Evolutionary conservation across 2,888 invertebrate genomes (phyloP).

Genomic region (Temnothorax ravouxi): DNA sequence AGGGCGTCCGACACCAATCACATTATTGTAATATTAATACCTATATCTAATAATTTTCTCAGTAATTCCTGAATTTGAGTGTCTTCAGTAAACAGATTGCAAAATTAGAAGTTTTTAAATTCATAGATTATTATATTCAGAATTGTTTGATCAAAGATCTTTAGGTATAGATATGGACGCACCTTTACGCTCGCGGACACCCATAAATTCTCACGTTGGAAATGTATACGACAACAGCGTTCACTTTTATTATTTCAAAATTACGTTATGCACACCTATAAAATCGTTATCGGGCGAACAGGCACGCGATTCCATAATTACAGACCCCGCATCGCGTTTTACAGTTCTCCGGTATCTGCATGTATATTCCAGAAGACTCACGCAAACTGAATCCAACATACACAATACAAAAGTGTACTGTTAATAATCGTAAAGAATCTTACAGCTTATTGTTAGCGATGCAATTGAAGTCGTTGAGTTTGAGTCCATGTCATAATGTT

Average conservation of each 20-base stretch:
- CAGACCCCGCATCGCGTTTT: conserved; percentile 20
- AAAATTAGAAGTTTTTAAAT: neutral
- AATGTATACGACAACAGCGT: neutral
- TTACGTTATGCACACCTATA: conserved; percentile 35
- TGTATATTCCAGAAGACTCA: conserved; percentile 12
- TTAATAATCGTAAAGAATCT: conserved; percentile 5
- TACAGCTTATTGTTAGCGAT: neutral
- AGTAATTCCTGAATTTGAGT: neutral
- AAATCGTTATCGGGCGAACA: conserved; percentile 15
- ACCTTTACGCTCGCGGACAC: neutral
- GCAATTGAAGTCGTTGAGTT: neutral
- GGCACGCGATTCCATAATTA: conserved; percentile 45
- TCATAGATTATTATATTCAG: neutral
- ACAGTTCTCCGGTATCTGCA: neutral
- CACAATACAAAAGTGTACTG: neutral
- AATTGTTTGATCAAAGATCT: neutral
- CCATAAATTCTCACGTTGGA: neutral
- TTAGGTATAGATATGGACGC: neutral
- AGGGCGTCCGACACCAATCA: too few species aligned
- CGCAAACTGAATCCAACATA: conserved; percentile 15
- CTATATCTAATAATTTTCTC: neutral
- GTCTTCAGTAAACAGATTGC: neutral
- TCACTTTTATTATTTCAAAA: conserved; percentile 10
- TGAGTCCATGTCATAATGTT: neutral
- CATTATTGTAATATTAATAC: neutral